phyloP scores from a whole-genome alignment of 2,113 vertebrate genomes.

The Passer montanus region DNA sequence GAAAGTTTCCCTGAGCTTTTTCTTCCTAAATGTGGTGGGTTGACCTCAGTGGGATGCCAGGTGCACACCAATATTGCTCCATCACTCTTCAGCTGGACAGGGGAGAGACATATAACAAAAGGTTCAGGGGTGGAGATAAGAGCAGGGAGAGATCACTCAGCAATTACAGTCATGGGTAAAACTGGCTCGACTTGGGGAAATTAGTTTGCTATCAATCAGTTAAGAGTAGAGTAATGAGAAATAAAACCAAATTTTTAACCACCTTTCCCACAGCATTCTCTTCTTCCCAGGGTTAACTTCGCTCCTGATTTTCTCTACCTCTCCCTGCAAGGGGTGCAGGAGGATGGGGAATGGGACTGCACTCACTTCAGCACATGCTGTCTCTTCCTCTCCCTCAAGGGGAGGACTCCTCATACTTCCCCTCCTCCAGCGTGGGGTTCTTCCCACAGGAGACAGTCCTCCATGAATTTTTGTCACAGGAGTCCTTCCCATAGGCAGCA shows the following conservation, averaged over 20 bases:
- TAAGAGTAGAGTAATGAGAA: background rate
- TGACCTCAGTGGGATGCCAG: fast-evolving
- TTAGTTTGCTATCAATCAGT: background rate
- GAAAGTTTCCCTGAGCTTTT: background rate
- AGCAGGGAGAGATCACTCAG: background rate
- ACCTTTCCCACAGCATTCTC: background rate
- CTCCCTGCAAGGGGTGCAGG: fast-evolving
- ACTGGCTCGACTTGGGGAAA: fast-evolving
- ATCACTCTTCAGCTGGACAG: background rate
- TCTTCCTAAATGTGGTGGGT: background rate
- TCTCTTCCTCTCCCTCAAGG: background rate
- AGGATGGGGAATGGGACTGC: fast-evolving
- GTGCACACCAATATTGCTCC: background rate
- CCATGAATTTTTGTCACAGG: fast-evolving
- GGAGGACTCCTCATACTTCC: background rate
- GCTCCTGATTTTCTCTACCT: background rate
- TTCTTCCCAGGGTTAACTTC: background rate
- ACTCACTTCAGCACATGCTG: fast-evolving
- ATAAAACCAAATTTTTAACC: background rate
- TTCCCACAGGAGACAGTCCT: fast-evolving
- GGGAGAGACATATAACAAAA: fast-evolving
- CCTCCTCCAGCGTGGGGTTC: fast-evolving
- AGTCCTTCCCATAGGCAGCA: background rate
- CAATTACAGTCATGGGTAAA: fast-evolving
- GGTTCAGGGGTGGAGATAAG: background rate